Percentiles rank a stretch among this genome's conserved stretches.
Conservation (phyloP, 2,888 invertebrate genomes). For the Macrophya annulata region DNA sequence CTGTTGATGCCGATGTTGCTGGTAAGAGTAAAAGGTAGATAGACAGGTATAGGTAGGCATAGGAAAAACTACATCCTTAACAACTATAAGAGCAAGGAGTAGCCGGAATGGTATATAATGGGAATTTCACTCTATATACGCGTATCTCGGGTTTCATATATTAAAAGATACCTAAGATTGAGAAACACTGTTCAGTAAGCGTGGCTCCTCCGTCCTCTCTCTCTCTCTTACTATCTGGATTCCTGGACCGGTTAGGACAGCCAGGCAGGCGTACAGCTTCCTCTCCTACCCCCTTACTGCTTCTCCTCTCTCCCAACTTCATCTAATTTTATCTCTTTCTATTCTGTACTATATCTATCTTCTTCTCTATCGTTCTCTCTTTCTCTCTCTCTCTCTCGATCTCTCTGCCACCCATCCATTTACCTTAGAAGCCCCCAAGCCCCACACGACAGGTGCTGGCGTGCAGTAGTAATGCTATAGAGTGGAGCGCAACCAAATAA, state of each 20-base stretch:
- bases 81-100: background rate
- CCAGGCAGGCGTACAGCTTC: conserved; percentile 62
- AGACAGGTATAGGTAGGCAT: background rate
- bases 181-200: conserved; percentile 75
- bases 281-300: conserved; percentile 59
- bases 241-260: conserved; percentile 75
- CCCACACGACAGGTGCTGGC: conserved; percentile 78
- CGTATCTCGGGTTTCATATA: background rate
- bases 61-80: conserved; percentile 30
- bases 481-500: conserved; percentile 53
- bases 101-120: background rate
- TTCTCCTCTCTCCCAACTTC: conserved; percentile 57
- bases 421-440: conserved; percentile 65
- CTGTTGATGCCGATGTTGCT: background rate
- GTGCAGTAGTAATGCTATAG: conserved; percentile 57
- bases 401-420: conserved; percentile 50
- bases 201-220: conserved; percentile 71
- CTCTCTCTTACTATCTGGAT: conserved; percentile 65
- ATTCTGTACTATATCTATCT: background rate
- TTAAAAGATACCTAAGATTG: conserved; percentile 66
- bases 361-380: conserved; percentile 41
- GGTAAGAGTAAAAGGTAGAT: background rate
- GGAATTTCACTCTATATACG: conserved; percentile 5
- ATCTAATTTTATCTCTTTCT: conserved; percentile 45
- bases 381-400: background rate